Evolutionary conservation across 2,888 invertebrate genomes (phyloP), one percentile per base, ranked within the genome.

Genomic region (Tryphoninae sp.): DNA sequence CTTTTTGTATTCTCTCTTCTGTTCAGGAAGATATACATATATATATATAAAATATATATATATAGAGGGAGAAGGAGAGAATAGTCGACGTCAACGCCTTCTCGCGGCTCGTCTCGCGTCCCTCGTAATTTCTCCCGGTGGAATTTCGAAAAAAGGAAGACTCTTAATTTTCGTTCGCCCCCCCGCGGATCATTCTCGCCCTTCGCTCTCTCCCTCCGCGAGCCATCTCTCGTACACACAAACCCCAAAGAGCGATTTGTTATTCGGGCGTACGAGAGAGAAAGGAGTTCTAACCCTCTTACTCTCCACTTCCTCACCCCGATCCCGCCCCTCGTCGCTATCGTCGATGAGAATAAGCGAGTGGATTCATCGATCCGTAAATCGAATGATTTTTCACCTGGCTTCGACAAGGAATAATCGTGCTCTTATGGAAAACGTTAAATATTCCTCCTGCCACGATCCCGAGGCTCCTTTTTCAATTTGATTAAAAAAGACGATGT

Each of bases 331-430:
- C 23, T 33, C 72, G 72, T 59, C 53, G 4, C 33, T 3, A 33
- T 40, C 61, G 68, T 33, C 55, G 33, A 45, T 65, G 78, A 78
- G 78, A 78, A 78, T 78, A 75, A 82, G 71, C 81, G 82, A 76
- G 82, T 62, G 79, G 78, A 83, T 82, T 83, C 80, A 75, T 84
- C 77, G 80, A 81, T 82, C 82, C 76, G 80, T 83, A 84, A 84
- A 85, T 85, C 81, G 83, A 83, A 85, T 84, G 83, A 85, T 85
- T 85, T 85, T 85, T 85, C 85, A 85, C 82, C 73, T 83, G 76
- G 68, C 83, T 80, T 81, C 74, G 82, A 83, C 81, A 83, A 76
- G 68, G 77, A 83, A 79, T 82, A 83, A 84, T 84, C 65, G 71
- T 22, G 55, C 19, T 45, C 45, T 45, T 61, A 42, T 58, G 76